Percentiles rank a stretch among this genome's conserved stretches.
Evolutionary conservation across 2,113 vertebrate species (phyloP).

Genomic region (Catharus minimus): DNA sequence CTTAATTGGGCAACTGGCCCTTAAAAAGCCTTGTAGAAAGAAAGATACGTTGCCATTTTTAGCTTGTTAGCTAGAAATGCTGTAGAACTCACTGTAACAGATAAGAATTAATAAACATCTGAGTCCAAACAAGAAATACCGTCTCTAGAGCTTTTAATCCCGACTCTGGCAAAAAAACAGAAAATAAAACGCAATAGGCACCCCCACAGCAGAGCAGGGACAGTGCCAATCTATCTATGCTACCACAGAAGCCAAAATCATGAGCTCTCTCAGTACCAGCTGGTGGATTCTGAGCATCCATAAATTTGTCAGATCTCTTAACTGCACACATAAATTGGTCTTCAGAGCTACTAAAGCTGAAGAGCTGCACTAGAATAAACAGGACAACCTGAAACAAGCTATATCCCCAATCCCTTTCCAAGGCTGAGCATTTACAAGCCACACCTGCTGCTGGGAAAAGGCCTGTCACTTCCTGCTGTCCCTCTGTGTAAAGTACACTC

Average conservation of each 20-base stretch:
- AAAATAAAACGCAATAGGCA: background rate
- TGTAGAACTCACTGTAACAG: too few relatives aligned
- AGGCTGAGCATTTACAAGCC: background rate
- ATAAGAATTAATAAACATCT: too few relatives aligned
- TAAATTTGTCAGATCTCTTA: slow-evolving; percentile 30
- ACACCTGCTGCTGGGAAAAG: slow-evolving; percentile 20
- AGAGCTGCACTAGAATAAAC: slow-evolving; percentile 33
- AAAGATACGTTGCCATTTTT: too few relatives aligned
- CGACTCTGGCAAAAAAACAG: too few relatives aligned
- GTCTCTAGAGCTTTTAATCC: too few relatives aligned
- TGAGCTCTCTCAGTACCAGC: slow-evolving; percentile 19
- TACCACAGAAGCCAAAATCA: background rate
- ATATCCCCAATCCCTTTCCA: background rate
- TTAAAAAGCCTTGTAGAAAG: too few relatives aligned
- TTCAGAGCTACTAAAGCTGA: slow-evolving; percentile 38
- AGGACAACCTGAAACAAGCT: background rate
- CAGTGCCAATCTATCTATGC: accelerated
- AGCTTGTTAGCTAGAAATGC: too few relatives aligned
- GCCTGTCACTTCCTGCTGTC: background rate
- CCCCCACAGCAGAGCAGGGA: background rate
- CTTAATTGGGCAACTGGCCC: too few relatives aligned
- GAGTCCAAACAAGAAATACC: too few relatives aligned
- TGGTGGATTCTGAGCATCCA: slow-evolving; percentile 24
- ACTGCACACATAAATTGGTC: slow-evolving; percentile 13
- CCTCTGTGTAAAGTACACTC: background rate